phyloP scores from a whole-genome alignment of 2,888 invertebrate species.

The Pollenia angustigena region DNA sequence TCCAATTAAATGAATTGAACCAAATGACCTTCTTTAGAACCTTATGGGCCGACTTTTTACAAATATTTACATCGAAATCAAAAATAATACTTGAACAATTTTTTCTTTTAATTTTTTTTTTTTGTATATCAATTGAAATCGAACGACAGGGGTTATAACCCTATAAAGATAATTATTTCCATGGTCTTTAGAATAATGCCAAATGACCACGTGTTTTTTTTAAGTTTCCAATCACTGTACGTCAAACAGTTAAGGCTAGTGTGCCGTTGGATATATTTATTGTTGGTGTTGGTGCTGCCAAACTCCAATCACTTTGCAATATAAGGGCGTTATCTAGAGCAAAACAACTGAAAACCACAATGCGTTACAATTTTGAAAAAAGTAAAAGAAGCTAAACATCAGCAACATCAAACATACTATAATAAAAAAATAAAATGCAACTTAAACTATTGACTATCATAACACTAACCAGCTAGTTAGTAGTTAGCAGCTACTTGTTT shows the following conservation, averaged over 20 bases:
- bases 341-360: constrained; percentile 77
- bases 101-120: no score
- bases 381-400: constrained; percentile 42
- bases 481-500: constrained; percentile 61
- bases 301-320: constrained; percentile 73
- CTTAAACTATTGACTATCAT: constrained; percentile 52
- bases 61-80: no score
- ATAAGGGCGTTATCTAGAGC: constrained; percentile 80
- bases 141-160: no score
- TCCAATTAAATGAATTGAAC: no score
- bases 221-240: constrained; percentile 23
- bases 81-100: no score
- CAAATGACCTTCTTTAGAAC: no score
- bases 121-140: no score
- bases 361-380: constrained; percentile 72
- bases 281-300: constrained; percentile 54
- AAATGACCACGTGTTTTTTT: no score
- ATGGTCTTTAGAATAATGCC: no score
- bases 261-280: constrained; percentile 45
- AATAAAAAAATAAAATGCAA: constrained; percentile 48
- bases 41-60: no score
- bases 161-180: no score
- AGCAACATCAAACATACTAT: constrained; percentile 46
- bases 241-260: constrained; percentile 29
- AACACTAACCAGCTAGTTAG: constrained; percentile 24